These are phyloP conservation scores for Myrmecobius fasciatus DNA, from an alignment of 2,113 vertebrate species.

Conservation along the genomic window DNA sequence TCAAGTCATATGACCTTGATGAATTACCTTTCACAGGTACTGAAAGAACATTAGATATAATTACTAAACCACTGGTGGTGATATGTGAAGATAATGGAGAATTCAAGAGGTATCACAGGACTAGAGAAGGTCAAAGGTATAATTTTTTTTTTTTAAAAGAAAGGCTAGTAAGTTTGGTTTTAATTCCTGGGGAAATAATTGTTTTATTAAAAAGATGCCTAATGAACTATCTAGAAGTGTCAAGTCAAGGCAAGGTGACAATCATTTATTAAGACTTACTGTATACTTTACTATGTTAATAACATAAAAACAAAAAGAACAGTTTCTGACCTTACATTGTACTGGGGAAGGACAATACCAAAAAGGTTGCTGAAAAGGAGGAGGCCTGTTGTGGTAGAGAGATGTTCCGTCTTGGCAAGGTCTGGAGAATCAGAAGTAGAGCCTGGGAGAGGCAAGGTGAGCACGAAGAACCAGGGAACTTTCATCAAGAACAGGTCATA, in stretches of 20 bases:
- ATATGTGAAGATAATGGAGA: not conserved
- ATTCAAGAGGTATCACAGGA: not conserved
- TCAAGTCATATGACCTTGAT: not conserved
- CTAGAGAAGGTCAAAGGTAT: not conserved
- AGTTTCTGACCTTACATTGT: not conserved
- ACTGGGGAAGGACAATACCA: not conserved
- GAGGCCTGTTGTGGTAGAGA: not conserved
- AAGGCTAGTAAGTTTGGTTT: too few species aligned
- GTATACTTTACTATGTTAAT: not conserved
- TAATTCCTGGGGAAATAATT: too few species aligned
- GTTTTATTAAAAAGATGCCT: too few species aligned
- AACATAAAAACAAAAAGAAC: not conserved
- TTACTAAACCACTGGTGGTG: not conserved
- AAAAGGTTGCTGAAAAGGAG: not conserved
- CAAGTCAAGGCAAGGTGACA: not conserved
- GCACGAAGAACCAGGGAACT: not conserved
- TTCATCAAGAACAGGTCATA: not conserved
- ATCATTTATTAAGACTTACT: not conserved
- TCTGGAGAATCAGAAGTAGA: not conserved
- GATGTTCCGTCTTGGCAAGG: not conserved
- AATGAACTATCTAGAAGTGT: too few species aligned
- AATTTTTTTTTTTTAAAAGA: too few species aligned
- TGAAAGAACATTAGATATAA: not conserved
- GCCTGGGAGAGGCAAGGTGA: not conserved
- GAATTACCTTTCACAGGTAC: not conserved